Evolutionary conservation across 1,140 invertebrate genomes (phyloP).

Genomic region (Nautilus pompilius): DNA sequence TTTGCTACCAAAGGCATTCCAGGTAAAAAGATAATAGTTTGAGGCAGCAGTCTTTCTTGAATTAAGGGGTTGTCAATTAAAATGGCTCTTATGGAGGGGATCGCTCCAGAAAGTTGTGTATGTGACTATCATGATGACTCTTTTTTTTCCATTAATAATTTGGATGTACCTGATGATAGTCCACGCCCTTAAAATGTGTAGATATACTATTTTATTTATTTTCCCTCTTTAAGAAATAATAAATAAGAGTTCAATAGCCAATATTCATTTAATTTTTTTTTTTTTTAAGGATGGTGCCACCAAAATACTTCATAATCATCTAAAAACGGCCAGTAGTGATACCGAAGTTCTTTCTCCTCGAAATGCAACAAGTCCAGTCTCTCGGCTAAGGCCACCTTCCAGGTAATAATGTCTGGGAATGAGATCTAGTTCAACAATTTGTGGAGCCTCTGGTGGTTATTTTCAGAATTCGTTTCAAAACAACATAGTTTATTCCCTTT

Average conservation of each 20-base stretch:
- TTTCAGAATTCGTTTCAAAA: not conserved
- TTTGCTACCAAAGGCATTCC: slow-evolving; percentile 76
- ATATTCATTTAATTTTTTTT: not conserved
- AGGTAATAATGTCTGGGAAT: slow-evolving; percentile 28
- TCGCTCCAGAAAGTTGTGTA: too few species aligned
- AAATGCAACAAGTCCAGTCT: slow-evolving; percentile 40
- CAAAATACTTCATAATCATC: slow-evolving; percentile 77
- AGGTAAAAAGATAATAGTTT: slow-evolving; percentile 43
- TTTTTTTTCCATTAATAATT: too few species aligned
- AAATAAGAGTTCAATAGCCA: not conserved
- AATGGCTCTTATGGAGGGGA: too few species aligned
- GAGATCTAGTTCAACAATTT: not conserved
- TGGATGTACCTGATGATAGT: too few species aligned
- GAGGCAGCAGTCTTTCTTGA: too few species aligned
- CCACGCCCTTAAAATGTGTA: too few species aligned
- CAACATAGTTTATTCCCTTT: not conserved
- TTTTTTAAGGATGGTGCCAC: slow-evolving; percentile 69
- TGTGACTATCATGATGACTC: too few species aligned
- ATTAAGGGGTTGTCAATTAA: too few species aligned
- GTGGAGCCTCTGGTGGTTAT: not conserved
- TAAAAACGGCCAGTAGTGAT: slow-evolving; percentile 56
- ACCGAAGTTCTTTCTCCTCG: slow-evolving; percentile 54
- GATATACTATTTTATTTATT: not conserved
- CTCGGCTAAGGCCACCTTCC: slow-evolving; percentile 35
- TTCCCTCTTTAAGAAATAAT: not conserved